A percentile compares a stretch with the other conserved stretches of the same genome.
Evolutionary conservation across 1,140 invertebrate species (phyloP).

Genomic region (Cyclina sinensis): DNA sequence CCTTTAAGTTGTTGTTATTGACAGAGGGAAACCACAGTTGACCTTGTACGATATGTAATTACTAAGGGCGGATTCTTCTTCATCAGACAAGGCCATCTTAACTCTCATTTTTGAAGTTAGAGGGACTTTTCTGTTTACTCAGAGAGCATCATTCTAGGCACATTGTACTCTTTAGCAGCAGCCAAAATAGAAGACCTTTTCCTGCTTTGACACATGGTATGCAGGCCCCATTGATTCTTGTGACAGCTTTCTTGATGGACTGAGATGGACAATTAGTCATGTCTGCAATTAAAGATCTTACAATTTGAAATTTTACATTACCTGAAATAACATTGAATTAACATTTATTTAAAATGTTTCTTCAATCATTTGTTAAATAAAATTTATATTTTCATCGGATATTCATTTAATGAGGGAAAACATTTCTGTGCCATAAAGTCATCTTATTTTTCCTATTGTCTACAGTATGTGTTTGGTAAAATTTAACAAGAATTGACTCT

Average conservation of each 20-base stretch:
- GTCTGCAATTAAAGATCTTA: no score
- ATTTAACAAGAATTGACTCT: no score
- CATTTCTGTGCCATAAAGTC: no score
- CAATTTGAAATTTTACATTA: no score
- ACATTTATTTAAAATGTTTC: no score
- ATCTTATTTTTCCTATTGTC: no score
- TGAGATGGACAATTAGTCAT: background rate
- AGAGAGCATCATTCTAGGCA: background rate
- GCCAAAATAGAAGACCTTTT: constrained; percentile 28
- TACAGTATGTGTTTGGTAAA: no score
- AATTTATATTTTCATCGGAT: no score
- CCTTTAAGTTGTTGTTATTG: constrained; percentile 4
- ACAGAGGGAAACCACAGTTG: constrained; percentile 42
- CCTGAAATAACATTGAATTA: no score
- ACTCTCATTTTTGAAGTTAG: background rate
- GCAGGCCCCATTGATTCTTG: constrained; percentile 8
- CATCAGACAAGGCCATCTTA: constrained; percentile 1
- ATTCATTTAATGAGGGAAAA: no score
- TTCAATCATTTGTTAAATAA: no score
- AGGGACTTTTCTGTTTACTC: constrained; percentile 5
- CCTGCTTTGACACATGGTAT: background rate
- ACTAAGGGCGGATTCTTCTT: constrained; percentile 26
- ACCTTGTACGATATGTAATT: constrained; percentile 41
- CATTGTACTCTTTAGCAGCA: constrained; percentile 3
- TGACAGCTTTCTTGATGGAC: constrained; percentile 47